phyloP scores from a whole-genome alignment of 2,797 vertebrate species.

The Phaenicophaeus curvirostris region DNA sequence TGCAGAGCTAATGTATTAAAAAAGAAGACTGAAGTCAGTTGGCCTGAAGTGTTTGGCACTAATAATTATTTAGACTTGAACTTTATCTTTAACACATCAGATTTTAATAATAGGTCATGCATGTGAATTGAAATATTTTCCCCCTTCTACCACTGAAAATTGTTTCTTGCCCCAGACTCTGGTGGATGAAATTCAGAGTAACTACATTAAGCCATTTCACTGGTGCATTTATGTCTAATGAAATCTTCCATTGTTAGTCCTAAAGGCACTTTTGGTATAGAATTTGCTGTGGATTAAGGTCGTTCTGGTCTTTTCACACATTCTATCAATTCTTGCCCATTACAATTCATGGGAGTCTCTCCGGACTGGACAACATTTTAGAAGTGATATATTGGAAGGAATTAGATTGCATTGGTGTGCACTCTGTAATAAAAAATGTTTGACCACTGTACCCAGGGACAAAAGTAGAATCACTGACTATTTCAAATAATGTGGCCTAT shows the following conservation, averaged over 20 bases:
- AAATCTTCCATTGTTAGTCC: conserved; percentile 56
- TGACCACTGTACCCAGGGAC: background rate
- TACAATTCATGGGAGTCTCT: background rate
- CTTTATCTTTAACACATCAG: conserved; percentile 34
- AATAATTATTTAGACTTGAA: conserved; percentile 39
- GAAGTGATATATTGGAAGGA: background rate
- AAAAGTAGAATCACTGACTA: conserved; percentile 3
- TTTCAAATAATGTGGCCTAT: background rate
- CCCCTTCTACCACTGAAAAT: background rate
- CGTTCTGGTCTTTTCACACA: conserved; percentile 55
- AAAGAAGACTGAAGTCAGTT: background rate
- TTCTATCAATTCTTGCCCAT: conserved; percentile 32
- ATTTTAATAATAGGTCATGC: conserved; percentile 23
- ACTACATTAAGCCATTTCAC: conserved; percentile 55
- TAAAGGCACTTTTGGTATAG: conserved; percentile 25
- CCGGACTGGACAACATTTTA: background rate
- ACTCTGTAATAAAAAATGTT: conserved; percentile 9
- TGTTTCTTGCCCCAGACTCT: conserved; percentile 30
- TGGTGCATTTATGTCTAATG: conserved; percentile 52
- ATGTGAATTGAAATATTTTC: conserved; percentile 14
- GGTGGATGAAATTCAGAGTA: conserved; percentile 22
- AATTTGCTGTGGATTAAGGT: conserved; percentile 36
- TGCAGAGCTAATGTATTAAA: conserved; percentile 3
- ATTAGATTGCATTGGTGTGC: background rate
- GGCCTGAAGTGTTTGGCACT: conserved; percentile 29